Base-by-base conservation (phyloP, 2,888 invertebrate species). In the Blastobasis lacticolella region DNA sequence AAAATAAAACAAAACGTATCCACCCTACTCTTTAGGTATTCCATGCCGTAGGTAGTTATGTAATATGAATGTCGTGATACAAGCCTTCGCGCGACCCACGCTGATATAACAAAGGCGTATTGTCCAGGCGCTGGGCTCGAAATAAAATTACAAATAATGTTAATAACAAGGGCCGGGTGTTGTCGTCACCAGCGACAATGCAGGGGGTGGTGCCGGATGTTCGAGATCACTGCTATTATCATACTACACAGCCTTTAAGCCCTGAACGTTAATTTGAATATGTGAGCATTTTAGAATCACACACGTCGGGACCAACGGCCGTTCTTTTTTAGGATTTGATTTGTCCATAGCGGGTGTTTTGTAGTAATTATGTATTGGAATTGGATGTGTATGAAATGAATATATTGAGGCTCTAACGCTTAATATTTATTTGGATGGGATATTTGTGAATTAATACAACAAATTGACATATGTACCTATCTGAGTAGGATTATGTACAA, bases 171-270 rank as follows among this genome's bases (percentile, higher is more conserved):
- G 53, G 58, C 46, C 62, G 62, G 49, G 60, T 55, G 57, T 62
- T 71, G 75, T 76, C 71, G 67, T 58, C 60, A 55, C 51, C 59
- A 41, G 51, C 64, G 60, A 73, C 78, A 75, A 76, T 77, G 69
- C 60, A 58, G 51, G 57, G 65, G 66, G 64, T 66, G 68, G 69
- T 63, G 67, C 75, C 78, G 82, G 81, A 80, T 79, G 77, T 67
- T 61, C 53, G 62, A 60, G 64, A 74, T 71, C 67, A 64, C 61
- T 57, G 59, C 54, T 63, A 81, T 82, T 81, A 79, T 66, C 78
- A 79, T 80, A 78, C 69, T 75, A 72, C 71, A 67, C 66, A 66
- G 66, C 65, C 45, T 38, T 44, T 37, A 38, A 45, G 37, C 9
- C 10, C 37, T 36, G 49, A 10, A 50, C 41, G 36, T 38, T 48